A percentile compares a stretch with the other conserved stretches of the same genome.
Conservation (phyloP, 2,113 vertebrate genomes). For the Corynorhinus townsendii region DNA sequence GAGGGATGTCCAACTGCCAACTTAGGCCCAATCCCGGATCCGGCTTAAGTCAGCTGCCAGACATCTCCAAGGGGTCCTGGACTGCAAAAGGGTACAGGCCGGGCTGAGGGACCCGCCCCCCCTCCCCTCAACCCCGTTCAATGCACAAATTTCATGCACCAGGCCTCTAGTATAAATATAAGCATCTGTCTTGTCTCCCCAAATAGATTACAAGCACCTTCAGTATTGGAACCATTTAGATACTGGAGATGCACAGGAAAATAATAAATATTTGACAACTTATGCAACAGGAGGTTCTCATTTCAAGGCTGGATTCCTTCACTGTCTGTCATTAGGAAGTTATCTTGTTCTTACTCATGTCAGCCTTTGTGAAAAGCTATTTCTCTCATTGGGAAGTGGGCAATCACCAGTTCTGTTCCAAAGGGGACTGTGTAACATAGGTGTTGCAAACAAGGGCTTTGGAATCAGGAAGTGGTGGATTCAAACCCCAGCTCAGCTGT, state of each 20-base stretch:
- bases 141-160: too few relatives aligned
- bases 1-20: too few relatives aligned
- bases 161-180: neutral
- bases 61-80: too few relatives aligned
- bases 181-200: neutral
- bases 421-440: neutral
- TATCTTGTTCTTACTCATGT: neutral
- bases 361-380: neutral
- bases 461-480: neutral
- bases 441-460: neutral
- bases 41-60: too few relatives aligned
- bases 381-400: neutral
- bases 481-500: neutral
- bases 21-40: too few relatives aligned
- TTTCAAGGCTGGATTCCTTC: neutral
- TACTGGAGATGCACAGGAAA: neutral
- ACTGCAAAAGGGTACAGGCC: too few relatives aligned
- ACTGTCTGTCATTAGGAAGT: neutral
- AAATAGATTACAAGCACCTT: neutral
- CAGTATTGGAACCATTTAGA: neutral
- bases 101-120: too few relatives aligned
- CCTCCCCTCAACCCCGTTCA: too few relatives aligned
- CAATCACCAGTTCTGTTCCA: neutral
- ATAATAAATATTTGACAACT: neutral
- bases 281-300: neutral